These are phyloP conservation scores for Ceratoteleas bidentatus DNA, from an alignment of 1,140 invertebrate genomes.

Conservation along the genomic window DNA sequence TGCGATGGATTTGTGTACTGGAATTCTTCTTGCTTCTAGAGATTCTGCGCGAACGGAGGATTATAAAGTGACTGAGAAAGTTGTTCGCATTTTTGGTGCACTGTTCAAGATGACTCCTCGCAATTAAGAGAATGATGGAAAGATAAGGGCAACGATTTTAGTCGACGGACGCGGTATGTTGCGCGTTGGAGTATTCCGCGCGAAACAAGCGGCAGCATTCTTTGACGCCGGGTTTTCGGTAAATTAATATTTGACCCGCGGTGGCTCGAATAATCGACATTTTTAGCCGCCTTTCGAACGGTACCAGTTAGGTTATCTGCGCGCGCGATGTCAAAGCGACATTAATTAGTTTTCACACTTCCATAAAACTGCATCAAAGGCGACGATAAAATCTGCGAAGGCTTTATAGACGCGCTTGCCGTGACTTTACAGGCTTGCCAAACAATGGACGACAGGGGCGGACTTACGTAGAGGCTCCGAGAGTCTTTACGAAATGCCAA, in stretches of 20 bases:
- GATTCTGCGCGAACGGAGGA: too few species aligned
- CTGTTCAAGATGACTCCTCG: neutral
- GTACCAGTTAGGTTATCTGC: conserved; percentile 24
- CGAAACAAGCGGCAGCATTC: neutral
- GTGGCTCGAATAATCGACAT: conserved; percentile 39
- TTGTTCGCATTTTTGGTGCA: too few species aligned
- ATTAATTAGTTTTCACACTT: conserved; percentile 60
- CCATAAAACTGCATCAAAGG: conserved; percentile 53
- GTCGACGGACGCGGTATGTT: too few species aligned
- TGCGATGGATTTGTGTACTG: too few species aligned
- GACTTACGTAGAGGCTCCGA: conserved; percentile 1
- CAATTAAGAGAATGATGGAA: neutral
- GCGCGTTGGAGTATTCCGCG: too few species aligned
- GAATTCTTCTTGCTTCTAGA: too few species aligned
- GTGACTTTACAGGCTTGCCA: conserved; percentile 23
- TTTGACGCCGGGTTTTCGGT: conserved; percentile 8
- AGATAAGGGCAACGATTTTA: too few species aligned
- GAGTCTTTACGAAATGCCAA: neutral
- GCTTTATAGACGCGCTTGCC: conserved; percentile 17
- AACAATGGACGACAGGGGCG: conserved; percentile 29
- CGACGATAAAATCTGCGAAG: conserved; percentile 47
- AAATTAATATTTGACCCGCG: conserved; percentile 24
- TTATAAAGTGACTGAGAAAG: too few species aligned
- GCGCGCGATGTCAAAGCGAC: conserved; percentile 24
- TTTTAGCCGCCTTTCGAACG: conserved; percentile 14